These are phyloP conservation scores for Graphium colonna DNA, from an alignment of 2,888 invertebrate species.

Conservation along the genomic window DNA sequence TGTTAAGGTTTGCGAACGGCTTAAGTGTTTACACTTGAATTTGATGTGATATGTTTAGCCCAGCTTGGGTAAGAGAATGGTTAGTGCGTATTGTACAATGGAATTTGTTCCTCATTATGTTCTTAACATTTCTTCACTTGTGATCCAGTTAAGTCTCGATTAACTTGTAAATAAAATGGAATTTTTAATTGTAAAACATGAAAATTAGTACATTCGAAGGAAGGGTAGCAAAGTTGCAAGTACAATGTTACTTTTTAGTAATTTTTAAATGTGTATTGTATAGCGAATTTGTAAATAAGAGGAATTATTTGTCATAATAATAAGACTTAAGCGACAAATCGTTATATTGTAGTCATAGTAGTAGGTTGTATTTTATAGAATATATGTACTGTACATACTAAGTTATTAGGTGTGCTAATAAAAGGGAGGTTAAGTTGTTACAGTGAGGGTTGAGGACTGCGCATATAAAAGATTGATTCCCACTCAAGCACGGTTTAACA, in stretches of 20 bases:
- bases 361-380: slow-evolving; percentile 70
- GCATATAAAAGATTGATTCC: slow-evolving; percentile 29
- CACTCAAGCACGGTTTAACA: slow-evolving; percentile 47
- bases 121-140: slow-evolving; percentile 59
- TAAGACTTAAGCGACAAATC: slow-evolving; percentile 74
- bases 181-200: slow-evolving; percentile 42
- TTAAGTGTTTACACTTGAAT: slow-evolving; percentile 43
- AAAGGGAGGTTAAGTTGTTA: slow-evolving; percentile 21
- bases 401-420: slow-evolving; percentile 51
- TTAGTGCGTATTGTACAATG: slow-evolving; percentile 67
- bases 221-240: slow-evolving; percentile 71
- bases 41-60: slow-evolving; percentile 66
- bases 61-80: slow-evolving; percentile 51
- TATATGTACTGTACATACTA: slow-evolving; percentile 63
- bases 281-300: slow-evolving; percentile 78
- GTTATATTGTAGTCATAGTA: slow-evolving; percentile 76
- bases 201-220: slow-evolving; percentile 67
- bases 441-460: slow-evolving; percentile 15
- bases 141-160: slow-evolving; percentile 74
- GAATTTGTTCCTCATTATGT: slow-evolving; percentile 73
- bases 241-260: slow-evolving; percentile 77
- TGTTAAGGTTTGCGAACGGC: slow-evolving; percentile 58
- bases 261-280: slow-evolving; percentile 68
- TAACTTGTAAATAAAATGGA: slow-evolving; percentile 64
- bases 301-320: slow-evolving; percentile 78